Evolutionary conservation across 1,140 invertebrate genomes (phyloP).

Genomic region (Drosophila albomicans): DNA sequence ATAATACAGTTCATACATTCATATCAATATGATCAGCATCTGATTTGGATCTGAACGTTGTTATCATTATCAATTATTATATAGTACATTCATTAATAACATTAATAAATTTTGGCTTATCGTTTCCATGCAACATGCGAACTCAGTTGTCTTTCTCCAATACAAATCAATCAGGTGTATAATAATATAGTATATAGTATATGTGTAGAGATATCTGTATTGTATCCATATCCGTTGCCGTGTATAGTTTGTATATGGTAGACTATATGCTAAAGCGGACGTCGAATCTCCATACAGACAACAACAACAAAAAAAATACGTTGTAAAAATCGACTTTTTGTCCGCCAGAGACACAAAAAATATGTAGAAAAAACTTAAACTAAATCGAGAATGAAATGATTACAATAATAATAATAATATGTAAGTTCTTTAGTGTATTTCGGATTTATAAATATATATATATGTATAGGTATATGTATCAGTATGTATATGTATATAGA

Average conservation of each 20-base stretch:
- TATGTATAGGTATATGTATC: background rate
- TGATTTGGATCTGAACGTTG: conserved; percentile 27
- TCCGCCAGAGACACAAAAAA: conserved; percentile 4
- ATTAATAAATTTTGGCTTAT: conserved; percentile 77
- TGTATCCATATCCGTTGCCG: conserved; percentile 10
- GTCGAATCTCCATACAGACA: conserved; percentile 9
- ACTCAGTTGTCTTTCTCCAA: conserved; percentile 41
- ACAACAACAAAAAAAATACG: background rate
- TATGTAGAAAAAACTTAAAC: conserved; percentile 9
- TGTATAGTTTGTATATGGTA: conserved; percentile 37
- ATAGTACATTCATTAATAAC: conserved; percentile 61
- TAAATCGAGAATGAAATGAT: conserved; percentile 16
- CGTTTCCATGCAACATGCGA: conserved; percentile 50
- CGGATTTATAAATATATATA: conserved; percentile 34
- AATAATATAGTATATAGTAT: conserved; percentile 19
- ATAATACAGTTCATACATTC: conserved; percentile 60
- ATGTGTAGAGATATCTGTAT: conserved; percentile 26
- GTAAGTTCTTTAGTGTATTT: conserved; percentile 57
- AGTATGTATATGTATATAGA: conserved; percentile 18
- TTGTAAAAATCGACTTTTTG: background rate
- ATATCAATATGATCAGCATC: conserved; percentile 35
- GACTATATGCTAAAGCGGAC: conserved; percentile 37
- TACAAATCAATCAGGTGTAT: conserved; percentile 27
- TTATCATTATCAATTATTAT: conserved; percentile 25
- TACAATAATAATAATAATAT: conserved; percentile 10